These are phyloP conservation scores for Calcarius ornatus DNA, from an alignment of 2,113 vertebrate genomes.

Conservation along the genomic window DNA sequence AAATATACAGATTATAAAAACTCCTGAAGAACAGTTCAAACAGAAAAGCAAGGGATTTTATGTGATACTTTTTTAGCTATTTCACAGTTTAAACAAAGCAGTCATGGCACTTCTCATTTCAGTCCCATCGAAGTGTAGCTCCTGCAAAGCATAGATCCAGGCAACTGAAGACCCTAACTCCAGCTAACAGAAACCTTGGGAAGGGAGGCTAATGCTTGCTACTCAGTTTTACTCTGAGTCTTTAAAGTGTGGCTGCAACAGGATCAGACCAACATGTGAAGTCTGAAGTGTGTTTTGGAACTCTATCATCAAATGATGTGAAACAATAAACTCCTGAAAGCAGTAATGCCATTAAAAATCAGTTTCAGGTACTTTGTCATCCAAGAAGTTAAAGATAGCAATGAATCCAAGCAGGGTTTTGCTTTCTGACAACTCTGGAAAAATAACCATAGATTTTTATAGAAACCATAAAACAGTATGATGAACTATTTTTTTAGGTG, in stretches of 20 bases:
- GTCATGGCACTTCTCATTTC: background rate
- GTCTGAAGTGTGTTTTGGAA: background rate
- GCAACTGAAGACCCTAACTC: background rate
- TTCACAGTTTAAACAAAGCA: background rate
- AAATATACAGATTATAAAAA: constrained; percentile 20
- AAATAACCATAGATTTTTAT: background rate
- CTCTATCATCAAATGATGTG: background rate
- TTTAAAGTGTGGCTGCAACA: background rate
- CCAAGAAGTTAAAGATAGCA: background rate
- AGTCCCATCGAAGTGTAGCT: background rate
- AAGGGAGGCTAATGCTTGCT: background rate
- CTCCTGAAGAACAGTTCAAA: background rate
- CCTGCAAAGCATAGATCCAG: background rate
- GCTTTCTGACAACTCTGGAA: background rate
- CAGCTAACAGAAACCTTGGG: background rate
- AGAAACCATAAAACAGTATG: background rate
- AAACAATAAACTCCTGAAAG: background rate
- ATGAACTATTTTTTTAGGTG: background rate
- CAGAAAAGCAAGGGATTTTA: background rate
- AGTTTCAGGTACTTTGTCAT: background rate
- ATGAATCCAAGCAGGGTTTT: background rate
- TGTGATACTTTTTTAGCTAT: background rate
- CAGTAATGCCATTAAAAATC: background rate
- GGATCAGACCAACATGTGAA: background rate
- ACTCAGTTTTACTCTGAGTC: background rate